Base-by-base conservation (phyloP, 2,888 invertebrate genomes). In the Criorhina ranunculi region DNA sequence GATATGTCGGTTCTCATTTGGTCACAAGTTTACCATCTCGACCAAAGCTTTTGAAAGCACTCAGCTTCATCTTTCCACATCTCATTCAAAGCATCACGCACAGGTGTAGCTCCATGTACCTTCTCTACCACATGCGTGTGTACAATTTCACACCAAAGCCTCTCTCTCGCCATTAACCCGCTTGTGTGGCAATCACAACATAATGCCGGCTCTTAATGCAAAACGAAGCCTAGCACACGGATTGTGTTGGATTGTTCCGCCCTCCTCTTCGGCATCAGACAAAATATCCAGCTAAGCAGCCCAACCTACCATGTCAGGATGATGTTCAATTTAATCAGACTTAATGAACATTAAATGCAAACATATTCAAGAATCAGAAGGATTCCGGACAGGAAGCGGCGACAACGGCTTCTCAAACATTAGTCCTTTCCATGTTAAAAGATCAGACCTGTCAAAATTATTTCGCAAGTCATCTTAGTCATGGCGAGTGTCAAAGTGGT, bases 291-390 rank as follows among this genome's bases (percentile, higher is more conserved):
- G 19, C 37, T 57, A 35, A 35, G 57, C 44, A 33, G 6, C 15
- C n/a, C 46, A 57, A 59, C 70, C 46, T 46, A 46, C 70, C 51
- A 37, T 70, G 70, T 70, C 69, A 57, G 69, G 17, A 60, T 69
- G 37, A 57, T 49, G 64, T 64, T 78, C 57, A 78, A 42, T 49
- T 78, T 51, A 64, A 72, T 79, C 66, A 64, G 62, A 72, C 49
- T 80, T 75, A 80, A 67, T 59, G 59, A 75, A 66, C 53, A 80
- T 67, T 42, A 53, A 73, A 73, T 42, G 49, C 11, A 59, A 35
- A 66, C 59, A 62, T 60, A 31, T 17, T 6, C 55, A 15, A 33
- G 5, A 69, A 55, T 31, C 15, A 42, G 8, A 31, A 29, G 11
- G 29, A 31, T 11, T 1, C 17, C 15, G 15, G 24, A 37, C 70